Percentiles rank a stretch among this genome's conserved stretches.
phyloP scores from a whole-genome alignment of 2,113 vertebrate species.

The Cercocebus atys region DNA sequence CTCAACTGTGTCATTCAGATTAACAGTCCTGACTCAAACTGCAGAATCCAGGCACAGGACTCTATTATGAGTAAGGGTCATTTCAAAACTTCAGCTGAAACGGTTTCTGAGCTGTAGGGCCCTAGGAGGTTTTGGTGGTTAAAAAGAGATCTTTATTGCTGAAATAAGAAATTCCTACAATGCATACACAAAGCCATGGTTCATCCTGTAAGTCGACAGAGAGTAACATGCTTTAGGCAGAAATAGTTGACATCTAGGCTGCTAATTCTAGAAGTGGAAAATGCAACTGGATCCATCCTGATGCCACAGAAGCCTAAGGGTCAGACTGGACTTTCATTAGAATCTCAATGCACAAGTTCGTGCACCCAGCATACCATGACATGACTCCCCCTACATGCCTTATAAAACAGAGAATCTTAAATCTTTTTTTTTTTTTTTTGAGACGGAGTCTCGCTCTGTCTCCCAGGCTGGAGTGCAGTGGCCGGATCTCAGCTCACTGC shows the following conservation, averaged over 20 bases:
- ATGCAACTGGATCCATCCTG: background rate
- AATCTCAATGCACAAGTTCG: background rate
- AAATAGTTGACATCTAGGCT: fast-evolving
- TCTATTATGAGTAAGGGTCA: background rate
- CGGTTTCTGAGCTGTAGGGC: background rate
- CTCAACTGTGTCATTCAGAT: too few species aligned
- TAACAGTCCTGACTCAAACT: background rate
- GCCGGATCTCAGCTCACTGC: too few species aligned
- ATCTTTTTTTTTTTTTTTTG: background rate
- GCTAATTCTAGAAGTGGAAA: background rate
- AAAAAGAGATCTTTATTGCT: background rate
- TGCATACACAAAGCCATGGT: background rate
- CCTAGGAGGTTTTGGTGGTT: background rate
- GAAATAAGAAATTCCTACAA: background rate
- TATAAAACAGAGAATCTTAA: background rate
- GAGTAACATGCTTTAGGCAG: background rate
- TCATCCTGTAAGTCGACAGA: background rate
- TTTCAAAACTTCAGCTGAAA: background rate
- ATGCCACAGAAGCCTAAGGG: background rate
- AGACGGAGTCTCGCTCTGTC: too few species aligned
- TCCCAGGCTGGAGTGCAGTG: too few species aligned
- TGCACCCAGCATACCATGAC: background rate
- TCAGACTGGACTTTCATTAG: background rate
- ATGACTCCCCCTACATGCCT: background rate
- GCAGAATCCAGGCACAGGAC: background rate